These are phyloP conservation scores for Tiphia femorata DNA, from an alignment of 2,888 invertebrate species.

Conservation along the genomic window DNA sequence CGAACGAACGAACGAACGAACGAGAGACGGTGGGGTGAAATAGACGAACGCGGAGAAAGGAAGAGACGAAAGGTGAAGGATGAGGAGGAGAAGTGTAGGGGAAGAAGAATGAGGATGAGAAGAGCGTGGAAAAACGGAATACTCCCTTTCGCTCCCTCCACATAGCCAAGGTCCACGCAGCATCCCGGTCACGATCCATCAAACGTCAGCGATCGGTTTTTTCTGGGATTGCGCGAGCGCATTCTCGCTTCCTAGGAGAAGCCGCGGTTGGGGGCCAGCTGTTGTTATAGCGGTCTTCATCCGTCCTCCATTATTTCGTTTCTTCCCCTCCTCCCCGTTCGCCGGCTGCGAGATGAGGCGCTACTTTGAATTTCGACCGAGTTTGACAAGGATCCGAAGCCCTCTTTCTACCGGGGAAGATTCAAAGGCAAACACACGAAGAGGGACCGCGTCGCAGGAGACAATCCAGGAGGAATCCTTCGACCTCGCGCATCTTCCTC, in stretches of 20 bases:
- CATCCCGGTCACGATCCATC: slow-evolving; percentile 60
- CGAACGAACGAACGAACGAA: background rate
- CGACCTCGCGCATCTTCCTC: too few species aligned
- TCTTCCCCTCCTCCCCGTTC: background rate
- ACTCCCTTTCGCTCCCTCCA: slow-evolving; percentile 29
- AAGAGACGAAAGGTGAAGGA: slow-evolving; percentile 10
- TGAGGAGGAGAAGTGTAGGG: slow-evolving; percentile 2
- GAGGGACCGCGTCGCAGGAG: slow-evolving; percentile 13
- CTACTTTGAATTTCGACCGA: slow-evolving; percentile 15
- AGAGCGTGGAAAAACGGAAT: slow-evolving; percentile 48
- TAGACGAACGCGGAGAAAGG: slow-evolving; percentile 15
- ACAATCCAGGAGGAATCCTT: too few species aligned
- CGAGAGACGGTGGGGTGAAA: background rate
- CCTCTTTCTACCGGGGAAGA: slow-evolving; percentile 17
- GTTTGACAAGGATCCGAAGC: slow-evolving; percentile 39
- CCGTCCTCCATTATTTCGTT: slow-evolving; percentile 50
- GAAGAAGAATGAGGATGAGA: slow-evolving; percentile 12
- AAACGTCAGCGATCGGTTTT: slow-evolving; percentile 66
- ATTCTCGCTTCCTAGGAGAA: slow-evolving; percentile 31
- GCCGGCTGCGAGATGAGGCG: slow-evolving; percentile 19
- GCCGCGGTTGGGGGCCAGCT: slow-evolving; percentile 36
- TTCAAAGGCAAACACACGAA: slow-evolving; percentile 45
- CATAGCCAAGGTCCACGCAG: too few species aligned
- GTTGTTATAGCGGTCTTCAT: slow-evolving; percentile 27
- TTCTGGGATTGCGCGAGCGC: slow-evolving; percentile 47